Base-by-base conservation (phyloP, 2,113 vertebrate genomes). In the Phycodurus eques region DNA sequence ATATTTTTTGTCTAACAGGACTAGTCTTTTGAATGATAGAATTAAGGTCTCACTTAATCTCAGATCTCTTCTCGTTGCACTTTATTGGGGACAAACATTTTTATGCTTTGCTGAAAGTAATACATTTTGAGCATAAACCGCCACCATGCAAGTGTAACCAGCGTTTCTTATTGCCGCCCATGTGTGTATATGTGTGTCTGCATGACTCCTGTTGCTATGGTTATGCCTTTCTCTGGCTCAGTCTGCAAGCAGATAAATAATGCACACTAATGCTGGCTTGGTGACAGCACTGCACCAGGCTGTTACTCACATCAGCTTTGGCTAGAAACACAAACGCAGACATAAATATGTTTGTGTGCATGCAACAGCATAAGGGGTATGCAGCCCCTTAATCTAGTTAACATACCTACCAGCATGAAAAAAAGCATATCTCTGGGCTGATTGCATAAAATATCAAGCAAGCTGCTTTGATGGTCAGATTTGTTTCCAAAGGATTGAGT, bases 281-380 rank as follows among this genome's bases (percentile, higher is more conserved):
- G 87, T 85, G 90, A 91, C 90, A 91, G 87, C 86, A 82, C 87
- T 90, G 88, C 88, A 91, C 87, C 88, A 88, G 83, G 86, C 88
- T 88, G 88, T 89, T 90, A 85, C 89, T 88, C 85, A 84, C 83
- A 81, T 83, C 81, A 67, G 83, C 82, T 73, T 62, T 14, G 75
- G 78, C 73, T 80, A 74, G 80, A 80, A 87, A 85, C 75, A 67
- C 68, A 73, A 79, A 77, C 35, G 71, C 70, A 76, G 69, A 79
- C 64, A 74, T 76, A 77, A 82, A 85, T 84, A 83, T 81, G 79
- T 65, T 72, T 78, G 56, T 8, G 10, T 17, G 46, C 49, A 70
- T 72, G 46, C 42, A n/a, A 53, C 65, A 13, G 46, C 69, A 59
- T 20, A 33, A 13, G 57, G 57, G 13, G 13, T 15, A 68, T 49